phyloP scores from a whole-genome alignment of 1,140 invertebrate genomes.

The Trissolcus basalis region DNA sequence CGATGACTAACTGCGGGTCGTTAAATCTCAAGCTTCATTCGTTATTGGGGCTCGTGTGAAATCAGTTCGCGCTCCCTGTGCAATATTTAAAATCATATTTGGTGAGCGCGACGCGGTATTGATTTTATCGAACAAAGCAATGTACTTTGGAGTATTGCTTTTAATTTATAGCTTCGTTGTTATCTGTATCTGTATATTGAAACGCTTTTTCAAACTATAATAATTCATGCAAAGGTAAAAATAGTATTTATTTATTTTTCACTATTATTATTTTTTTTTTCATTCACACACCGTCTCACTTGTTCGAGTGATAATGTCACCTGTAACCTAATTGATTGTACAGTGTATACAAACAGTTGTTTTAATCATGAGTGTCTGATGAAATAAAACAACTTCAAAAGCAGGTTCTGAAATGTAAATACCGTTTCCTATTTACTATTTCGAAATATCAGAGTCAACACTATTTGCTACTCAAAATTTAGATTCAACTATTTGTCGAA shows the following conservation, averaged over 20 bases:
- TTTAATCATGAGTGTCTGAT: too few relatives aligned
- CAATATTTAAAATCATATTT: conserved; percentile 24
- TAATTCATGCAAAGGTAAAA: conserved; percentile 22
- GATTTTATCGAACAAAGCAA: conserved; percentile 19
- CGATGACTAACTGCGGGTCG: conserved; percentile 18
- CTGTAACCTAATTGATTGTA: too few relatives aligned
- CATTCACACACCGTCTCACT: too few relatives aligned
- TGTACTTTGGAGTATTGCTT: conserved; percentile 15
- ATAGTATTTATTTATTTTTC: conserved; percentile 9
- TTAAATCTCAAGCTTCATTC: conserved; percentile 1
- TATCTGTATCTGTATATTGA: conserved; percentile 19
- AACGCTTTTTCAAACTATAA: conserved; percentile 17
- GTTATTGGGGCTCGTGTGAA: too few relatives aligned
- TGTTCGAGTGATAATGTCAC: too few relatives aligned
- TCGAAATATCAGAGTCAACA: too few relatives aligned
- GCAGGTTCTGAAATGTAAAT: too few relatives aligned
- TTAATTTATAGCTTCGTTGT: conserved; percentile 27
- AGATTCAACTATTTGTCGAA: too few relatives aligned
- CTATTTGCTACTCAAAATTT: too few relatives aligned
- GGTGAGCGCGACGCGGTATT: conserved; percentile 10
- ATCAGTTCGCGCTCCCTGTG: background rate
- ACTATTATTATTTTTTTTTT: background rate
- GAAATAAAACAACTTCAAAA: too few relatives aligned
- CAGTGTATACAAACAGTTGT: too few relatives aligned
- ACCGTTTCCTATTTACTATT: too few relatives aligned